Evolutionary conservation across 1,140 invertebrate species (phyloP).

Genomic region (Zaprionus africanus): DNA sequence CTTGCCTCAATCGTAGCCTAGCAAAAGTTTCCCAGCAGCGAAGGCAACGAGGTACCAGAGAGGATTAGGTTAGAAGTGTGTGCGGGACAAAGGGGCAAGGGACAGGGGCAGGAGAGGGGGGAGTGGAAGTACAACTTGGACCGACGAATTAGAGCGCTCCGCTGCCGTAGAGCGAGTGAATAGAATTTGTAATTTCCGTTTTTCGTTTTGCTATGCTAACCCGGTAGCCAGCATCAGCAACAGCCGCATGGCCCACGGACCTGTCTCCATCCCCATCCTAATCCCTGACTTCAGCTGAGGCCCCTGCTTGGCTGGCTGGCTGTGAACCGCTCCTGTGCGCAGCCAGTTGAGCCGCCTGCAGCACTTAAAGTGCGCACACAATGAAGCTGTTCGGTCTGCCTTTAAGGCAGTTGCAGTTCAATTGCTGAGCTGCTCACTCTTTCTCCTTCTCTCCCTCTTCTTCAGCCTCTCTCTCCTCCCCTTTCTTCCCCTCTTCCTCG

Average conservation of each 20-base stretch:
- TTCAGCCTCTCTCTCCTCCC: not conserved
- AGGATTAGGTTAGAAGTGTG: not conserved
- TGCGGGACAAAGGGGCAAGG: not conserved
- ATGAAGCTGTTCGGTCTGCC: constrained; percentile 38
- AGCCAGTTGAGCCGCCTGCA: constrained; percentile 27
- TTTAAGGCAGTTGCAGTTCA: constrained; percentile 37
- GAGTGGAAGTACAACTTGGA: constrained; percentile 10
- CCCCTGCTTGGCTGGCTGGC: not conserved
- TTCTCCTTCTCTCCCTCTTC: not conserved
- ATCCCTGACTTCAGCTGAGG: not conserved
- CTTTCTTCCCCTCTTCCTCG: too few species aligned
- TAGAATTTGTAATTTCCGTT: constrained; percentile 81
- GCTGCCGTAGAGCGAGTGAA: constrained; percentile 70
- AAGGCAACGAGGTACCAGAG: not conserved
- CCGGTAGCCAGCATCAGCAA: constrained; percentile 16
- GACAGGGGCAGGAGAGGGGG: not conserved
- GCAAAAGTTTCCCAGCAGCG: constrained; percentile 32
- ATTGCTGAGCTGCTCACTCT: constrained; percentile 15
- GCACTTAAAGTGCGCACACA: constrained; percentile 49
- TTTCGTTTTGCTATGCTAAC: constrained; percentile 79
- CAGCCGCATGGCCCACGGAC: not conserved
- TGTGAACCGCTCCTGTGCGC: not conserved
- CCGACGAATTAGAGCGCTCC: constrained; percentile 68
- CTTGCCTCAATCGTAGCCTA: constrained; percentile 21
- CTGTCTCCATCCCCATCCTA: not conserved